Evolutionary conservation across 2,888 invertebrate genomes (phyloP).

Genomic region (Drosophila hamatofila): DNA sequence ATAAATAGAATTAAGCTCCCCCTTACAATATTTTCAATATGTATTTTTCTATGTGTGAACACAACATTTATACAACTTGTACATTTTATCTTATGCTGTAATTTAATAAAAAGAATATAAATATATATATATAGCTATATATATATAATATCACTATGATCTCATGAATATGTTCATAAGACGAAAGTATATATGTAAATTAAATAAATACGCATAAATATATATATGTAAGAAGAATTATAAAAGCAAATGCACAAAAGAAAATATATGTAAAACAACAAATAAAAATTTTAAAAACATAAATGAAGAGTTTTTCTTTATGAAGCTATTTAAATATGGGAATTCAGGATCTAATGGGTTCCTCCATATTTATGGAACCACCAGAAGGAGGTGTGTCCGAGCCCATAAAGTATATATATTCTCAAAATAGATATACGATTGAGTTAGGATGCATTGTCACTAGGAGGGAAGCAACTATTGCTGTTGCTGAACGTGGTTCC

Average conservation of each 20-base stretch:
- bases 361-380: no score
- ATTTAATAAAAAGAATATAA: conserved; percentile 38
- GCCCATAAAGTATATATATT: no score
- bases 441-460: no score
- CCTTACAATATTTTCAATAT: conserved; percentile 41
- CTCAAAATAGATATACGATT: no score
- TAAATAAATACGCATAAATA: conserved; percentile 63
- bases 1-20: conserved; percentile 29
- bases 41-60: conserved; percentile 31
- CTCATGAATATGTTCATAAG: conserved; percentile 85
- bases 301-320: neutral
- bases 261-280: conserved; percentile 45
- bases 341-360: no score
- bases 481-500: no score
- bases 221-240: conserved; percentile 61
- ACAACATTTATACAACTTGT: conserved; percentile 55
- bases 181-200: conserved; percentile 71
- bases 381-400: no score
- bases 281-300: conserved; percentile 51
- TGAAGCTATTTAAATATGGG: neutral
- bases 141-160: conserved; percentile 81
- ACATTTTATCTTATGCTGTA: conserved; percentile 76
- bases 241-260: conserved; percentile 47
- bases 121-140: conserved; percentile 24
- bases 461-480: no score